phyloP scores from a whole-genome alignment of 35 echinoderm and acorn worm genomes.

The Chiridota heheva region DNA sequence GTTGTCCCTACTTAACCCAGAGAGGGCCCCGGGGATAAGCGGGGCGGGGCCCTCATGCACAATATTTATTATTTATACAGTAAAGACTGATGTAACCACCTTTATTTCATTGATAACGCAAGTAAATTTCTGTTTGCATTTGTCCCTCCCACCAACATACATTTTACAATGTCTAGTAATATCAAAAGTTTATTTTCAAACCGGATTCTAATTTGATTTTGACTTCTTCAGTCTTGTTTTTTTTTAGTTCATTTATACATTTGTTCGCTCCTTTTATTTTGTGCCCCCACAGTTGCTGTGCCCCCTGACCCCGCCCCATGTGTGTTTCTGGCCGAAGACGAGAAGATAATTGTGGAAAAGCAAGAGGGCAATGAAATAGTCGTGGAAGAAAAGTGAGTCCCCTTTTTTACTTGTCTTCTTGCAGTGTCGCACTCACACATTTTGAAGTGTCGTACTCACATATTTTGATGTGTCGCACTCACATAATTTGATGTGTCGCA shows the following conservation, averaged over 20 bases:
- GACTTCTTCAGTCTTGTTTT: slow-evolving; percentile 21
- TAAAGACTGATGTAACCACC: too few species aligned
- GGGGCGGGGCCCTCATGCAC: too few species aligned
- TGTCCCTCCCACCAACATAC: too few species aligned
- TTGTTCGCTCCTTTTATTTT: slow-evolving; percentile 50
- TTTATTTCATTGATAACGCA: too few species aligned
- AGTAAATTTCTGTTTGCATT: too few species aligned
- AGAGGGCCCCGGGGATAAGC: too few species aligned
- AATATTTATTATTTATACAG: too few species aligned
- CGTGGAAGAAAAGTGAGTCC: slow-evolving; percentile 99
- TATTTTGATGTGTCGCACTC: background rate
- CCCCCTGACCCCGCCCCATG: slow-evolving; percentile 83
- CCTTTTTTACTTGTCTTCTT: background rate
- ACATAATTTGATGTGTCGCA: background rate
- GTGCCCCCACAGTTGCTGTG: slow-evolving; percentile 40
- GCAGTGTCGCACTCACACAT: background rate
- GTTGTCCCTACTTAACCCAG: too few species aligned
- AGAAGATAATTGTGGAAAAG: slow-evolving; percentile 99
- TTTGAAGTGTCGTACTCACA: background rate
- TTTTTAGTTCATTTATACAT: slow-evolving; percentile 53
- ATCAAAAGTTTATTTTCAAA: too few species aligned
- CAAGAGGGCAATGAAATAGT: slow-evolving; percentile 76
- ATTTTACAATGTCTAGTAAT: too few species aligned
- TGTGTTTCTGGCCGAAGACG: slow-evolving; percentile 96
- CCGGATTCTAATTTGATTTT: too few species aligned